Evolutionary conservation across 1,140 invertebrate species (phyloP).

Genomic region (Tetramorium alpestre): DNA sequence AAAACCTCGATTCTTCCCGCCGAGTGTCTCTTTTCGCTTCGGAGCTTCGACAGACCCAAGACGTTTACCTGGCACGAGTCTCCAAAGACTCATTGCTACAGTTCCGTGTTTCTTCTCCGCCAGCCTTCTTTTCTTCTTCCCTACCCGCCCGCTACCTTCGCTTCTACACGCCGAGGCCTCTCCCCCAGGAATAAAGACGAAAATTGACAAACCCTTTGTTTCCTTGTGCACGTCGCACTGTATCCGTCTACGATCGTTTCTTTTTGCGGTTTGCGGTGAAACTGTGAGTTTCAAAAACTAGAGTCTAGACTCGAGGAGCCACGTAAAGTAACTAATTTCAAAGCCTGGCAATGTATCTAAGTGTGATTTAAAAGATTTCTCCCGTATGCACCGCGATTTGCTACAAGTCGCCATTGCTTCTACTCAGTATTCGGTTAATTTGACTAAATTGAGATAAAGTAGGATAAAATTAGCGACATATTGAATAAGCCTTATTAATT

Average conservation of each 20-base stretch:
- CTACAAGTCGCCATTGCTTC: too few relatives aligned
- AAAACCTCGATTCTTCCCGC: conserved; percentile 62
- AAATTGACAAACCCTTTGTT: conserved; percentile 71
- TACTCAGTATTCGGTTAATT: too few relatives aligned
- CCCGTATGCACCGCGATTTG: not conserved
- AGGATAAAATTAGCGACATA: too few relatives aligned
- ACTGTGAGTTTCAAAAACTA: not conserved
- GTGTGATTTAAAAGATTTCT: conserved; percentile 4
- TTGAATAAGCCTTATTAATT: too few relatives aligned
- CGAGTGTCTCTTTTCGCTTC: conserved; percentile 59
- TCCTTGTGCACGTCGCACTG: conserved; percentile 1
- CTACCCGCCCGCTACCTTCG: not conserved
- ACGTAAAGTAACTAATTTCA: conserved; percentile 15
- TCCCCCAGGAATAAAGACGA: conserved; percentile 65
- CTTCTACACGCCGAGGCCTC: conserved; percentile 25
- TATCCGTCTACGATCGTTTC: conserved; percentile 12
- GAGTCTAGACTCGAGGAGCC: conserved; percentile 19
- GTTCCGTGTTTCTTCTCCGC: conserved; percentile 49
- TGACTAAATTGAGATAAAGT: too few relatives aligned
- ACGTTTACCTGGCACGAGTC: conserved; percentile 65
- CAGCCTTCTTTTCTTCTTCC: not conserved
- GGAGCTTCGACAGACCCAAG: conserved; percentile 62
- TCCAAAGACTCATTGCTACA: conserved; percentile 62
- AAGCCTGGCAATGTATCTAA: not conserved
- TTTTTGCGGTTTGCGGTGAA: conserved; percentile 17